phyloP scores from a whole-genome alignment of 2,113 vertebrate genomes.

The Catharus bicknelli region DNA sequence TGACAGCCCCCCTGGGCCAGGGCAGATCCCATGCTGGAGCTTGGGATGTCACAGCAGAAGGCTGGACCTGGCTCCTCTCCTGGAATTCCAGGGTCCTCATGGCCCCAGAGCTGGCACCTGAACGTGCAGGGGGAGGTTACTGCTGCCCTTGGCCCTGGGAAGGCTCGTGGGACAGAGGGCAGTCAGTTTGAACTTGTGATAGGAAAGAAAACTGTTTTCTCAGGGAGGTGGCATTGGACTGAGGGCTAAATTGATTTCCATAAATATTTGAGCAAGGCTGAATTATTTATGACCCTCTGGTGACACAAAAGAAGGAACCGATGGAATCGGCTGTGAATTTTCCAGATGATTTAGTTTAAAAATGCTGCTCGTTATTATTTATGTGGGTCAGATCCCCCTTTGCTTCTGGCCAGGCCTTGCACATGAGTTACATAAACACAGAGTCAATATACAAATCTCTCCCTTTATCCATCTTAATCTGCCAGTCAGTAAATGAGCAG shows the following conservation, averaged over 20 bases:
- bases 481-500: conserved; percentile 11
- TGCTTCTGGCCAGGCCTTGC: conserved; percentile 17
- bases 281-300: conserved; percentile 71
- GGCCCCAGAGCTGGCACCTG: neutral
- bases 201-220: conserved; percentile 45
- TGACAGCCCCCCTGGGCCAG: neutral
- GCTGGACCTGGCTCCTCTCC: neutral
- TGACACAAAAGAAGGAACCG: conserved; percentile 48
- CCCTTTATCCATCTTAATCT: conserved; percentile 52
- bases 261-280: conserved; percentile 74
- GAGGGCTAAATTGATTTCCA: conserved; percentile 69
- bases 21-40: rapidly evolving
- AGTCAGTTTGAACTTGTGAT: conserved; percentile 11
- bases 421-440: conserved; percentile 10
- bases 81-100: rapidly evolving
- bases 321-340: conserved; percentile 54
- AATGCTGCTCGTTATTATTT: conserved; percentile 53
- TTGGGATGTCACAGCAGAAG: neutral
- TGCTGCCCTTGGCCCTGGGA: neutral
- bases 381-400: conserved; percentile 44
- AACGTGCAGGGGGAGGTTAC: neutral
- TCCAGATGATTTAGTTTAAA: conserved; percentile 65
- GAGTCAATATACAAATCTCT: conserved; percentile 35
- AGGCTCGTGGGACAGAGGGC: neutral
- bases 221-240: conserved; percentile 49